Base-by-base conservation (phyloP, 2,113 vertebrate species). In the Malurus alboscapulatus region DNA sequence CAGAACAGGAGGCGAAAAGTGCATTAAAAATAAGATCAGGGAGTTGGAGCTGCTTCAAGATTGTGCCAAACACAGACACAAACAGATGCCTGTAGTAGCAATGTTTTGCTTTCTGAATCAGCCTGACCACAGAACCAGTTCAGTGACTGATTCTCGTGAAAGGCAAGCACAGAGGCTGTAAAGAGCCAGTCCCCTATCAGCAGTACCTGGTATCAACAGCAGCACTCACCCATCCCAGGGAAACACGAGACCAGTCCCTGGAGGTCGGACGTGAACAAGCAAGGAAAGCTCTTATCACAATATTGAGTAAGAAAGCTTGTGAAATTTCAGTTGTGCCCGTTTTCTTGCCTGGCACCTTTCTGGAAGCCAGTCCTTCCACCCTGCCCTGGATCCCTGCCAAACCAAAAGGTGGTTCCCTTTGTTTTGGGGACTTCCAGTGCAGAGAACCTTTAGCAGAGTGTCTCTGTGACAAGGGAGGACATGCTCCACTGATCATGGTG, bases 41-140 rank as follows among this genome's bases (percentile, higher is more conserved):
- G 73, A 72, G 44, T 22, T 20, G 30, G 36, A 40, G 25, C 5
- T 75, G 62, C 30, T 57, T 81, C 14, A 50, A 68, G 24, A 22
- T 24, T 67, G 18, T 51, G 81, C 25, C 69, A 68, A 89, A 48
- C 17, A 40, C 36, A 45, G 34, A 53, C 48, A 68, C 34, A 93
- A 84, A 75, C 48, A 93, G 51, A 63, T 48, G 42, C 4, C 4
- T 68, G 34, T 34, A 83, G 67, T 40, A 88, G 58, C 45, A 89
- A 21, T 54, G 44, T 83, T 95, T 93, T 90, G 16, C 71, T 83
- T 94, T 84, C 82, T 85, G 71, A 85, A 38, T 58, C 72, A 94
- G 47, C 29, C 78, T 80, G 71, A 36, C 38, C 21, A 10, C 62
- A 58, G 59, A 58, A 42, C 20, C 44, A 19, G 34, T 84, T 87